Percentiles rank a stretch among this genome's conserved stretches.
Evolutionary conservation across 1,140 invertebrate species (phyloP).

Genomic region (Lanistes nyassanus): DNA sequence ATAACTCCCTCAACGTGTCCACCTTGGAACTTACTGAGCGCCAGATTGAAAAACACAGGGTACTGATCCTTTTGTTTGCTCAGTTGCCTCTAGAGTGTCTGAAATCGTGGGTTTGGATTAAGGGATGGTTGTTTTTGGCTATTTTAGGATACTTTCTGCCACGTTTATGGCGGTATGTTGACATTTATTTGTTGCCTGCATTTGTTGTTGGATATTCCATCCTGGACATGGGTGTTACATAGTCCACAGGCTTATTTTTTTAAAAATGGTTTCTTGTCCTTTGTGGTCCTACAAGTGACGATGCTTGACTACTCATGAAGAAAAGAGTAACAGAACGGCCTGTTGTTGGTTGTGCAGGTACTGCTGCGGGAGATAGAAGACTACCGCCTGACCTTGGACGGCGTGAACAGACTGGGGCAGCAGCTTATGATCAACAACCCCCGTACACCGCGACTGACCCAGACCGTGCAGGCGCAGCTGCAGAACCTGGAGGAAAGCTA

Average conservation of each 20-base stretch:
- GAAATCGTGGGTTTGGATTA: too few species aligned
- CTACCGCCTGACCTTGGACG: conserved; percentile 84
- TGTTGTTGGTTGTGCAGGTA: conserved; percentile 48
- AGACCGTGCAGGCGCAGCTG: conserved; percentile 84
- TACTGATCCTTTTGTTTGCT: conserved; percentile 32
- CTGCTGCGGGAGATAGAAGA: conserved; percentile 86
- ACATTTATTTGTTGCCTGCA: too few species aligned
- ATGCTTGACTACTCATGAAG: too few species aligned
- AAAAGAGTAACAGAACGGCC: not conserved
- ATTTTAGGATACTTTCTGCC: too few species aligned
- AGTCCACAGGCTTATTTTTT: too few species aligned
- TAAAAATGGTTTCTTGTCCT: too few species aligned
- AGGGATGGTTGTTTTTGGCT: too few species aligned
- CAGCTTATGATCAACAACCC: conserved; percentile 82
- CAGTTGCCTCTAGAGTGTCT: not conserved
- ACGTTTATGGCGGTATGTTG: too few species aligned
- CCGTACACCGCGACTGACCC: conserved; percentile 50
- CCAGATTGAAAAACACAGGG: conserved; percentile 87
- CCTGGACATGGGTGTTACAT: too few species aligned
- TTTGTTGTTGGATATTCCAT: too few species aligned
- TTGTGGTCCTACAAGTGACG: too few species aligned
- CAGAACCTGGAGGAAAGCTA: conserved; percentile 94
- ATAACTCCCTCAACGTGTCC: conserved; percentile 92
- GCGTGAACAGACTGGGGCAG: conserved; percentile 84
- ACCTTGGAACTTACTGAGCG: conserved; percentile 88